A percentile compares a stretch with the other conserved stretches of the same genome.
These are phyloP conservation scores for Anguilla japonica DNA, from an alignment of 2,113 vertebrate genomes.

Conservation along the genomic window DNA sequence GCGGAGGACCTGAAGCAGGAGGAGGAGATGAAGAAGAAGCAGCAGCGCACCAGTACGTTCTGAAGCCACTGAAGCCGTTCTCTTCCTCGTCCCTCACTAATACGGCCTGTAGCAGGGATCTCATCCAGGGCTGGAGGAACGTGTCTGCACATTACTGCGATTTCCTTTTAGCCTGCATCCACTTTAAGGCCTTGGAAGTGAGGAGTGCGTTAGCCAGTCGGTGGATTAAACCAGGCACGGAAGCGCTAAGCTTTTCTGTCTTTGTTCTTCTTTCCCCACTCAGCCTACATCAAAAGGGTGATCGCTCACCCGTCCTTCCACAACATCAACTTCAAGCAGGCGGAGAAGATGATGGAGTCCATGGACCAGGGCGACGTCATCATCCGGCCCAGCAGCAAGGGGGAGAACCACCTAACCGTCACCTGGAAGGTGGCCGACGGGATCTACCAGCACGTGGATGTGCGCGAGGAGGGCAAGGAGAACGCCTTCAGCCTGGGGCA, in stretches of 20 bases:
- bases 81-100: no score
- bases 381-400: constrained; percentile 96
- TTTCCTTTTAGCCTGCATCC: no score
- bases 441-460: constrained; percentile 95
- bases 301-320: constrained; percentile 98
- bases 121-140: no score
- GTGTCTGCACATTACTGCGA: no score
- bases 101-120: neutral
- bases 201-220: no score
- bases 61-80: neutral
- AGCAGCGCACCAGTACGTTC: constrained; percentile 92
- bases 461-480: constrained; percentile 95
- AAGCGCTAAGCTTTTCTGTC: neutral
- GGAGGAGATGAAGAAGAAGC: constrained; percentile 93
- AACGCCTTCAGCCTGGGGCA: constrained; percentile 98
- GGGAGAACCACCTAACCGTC: constrained; percentile 94
- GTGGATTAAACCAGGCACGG: no score
- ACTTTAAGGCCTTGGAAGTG: no score
- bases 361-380: constrained; percentile 98
- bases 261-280: constrained; percentile 4
- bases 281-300: constrained; percentile 96
- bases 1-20: constrained; percentile 89
- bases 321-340: constrained; percentile 99
- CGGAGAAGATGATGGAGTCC: constrained; percentile 99
- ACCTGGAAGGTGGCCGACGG: constrained; percentile 97